Evolutionary conservation across 2,797 vertebrate species (phyloP).

Genomic region (Chaenodraco wilsoni): DNA sequence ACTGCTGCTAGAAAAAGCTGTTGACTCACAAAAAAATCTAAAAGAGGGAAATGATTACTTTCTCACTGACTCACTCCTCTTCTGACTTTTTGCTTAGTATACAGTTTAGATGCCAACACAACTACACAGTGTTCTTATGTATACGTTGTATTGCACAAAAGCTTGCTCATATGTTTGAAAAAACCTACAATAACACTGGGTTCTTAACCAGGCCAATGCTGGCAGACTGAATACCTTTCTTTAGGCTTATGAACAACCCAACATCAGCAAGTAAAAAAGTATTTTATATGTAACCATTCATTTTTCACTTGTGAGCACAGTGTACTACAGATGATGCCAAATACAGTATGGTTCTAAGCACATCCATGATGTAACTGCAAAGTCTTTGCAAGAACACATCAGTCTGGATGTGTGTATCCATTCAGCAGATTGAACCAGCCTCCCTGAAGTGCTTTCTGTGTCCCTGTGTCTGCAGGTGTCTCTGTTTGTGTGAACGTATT

Average conservation of each 20-base stretch:
- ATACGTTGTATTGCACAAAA: neutral
- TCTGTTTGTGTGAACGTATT: constrained; percentile 11
- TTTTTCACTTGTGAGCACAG: constrained; percentile 4
- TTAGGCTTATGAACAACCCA: neutral
- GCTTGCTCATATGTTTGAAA: neutral
- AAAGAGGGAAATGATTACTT: neutral
- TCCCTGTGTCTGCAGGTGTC: constrained; percentile 47
- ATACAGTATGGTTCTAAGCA: constrained; percentile 22
- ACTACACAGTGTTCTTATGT: neutral
- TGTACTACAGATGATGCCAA: constrained; percentile 18
- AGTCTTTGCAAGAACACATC: constrained; percentile 26
- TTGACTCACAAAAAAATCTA: neutral
- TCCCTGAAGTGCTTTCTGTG: constrained; percentile 17
- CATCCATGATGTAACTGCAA: constrained; percentile 43
- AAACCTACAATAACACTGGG: neutral
- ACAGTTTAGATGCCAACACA: neutral
- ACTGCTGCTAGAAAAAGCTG: neutral
- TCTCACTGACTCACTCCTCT: neutral
- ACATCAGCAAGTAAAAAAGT: neutral
- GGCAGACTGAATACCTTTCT: neutral
- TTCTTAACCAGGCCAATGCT: neutral
- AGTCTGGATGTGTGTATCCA: constrained; percentile 41
- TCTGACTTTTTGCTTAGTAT: neutral
- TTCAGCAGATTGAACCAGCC: constrained; percentile 52
- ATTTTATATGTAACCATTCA: constrained; percentile 20